Conservation (phyloP, 1,140 invertebrate genomes). For the Bombus huntii region DNA sequence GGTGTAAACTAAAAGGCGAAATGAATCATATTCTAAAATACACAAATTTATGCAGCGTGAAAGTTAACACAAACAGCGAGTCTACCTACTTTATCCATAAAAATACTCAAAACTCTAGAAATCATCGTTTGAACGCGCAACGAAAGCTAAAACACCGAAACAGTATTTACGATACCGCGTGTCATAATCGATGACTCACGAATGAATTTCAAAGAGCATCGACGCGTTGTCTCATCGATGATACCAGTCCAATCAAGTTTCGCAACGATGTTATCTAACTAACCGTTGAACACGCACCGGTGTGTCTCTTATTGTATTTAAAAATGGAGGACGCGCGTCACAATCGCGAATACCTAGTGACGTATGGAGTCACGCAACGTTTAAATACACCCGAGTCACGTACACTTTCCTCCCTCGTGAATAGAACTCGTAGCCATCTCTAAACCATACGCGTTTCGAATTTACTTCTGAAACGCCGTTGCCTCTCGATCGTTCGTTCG, state of each 20-base stretch:
- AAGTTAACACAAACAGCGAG: background rate
- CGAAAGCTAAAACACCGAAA: background rate
- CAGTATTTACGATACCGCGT: background rate
- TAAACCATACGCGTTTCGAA: conserved; percentile 14
- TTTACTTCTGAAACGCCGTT: conserved; percentile 26
- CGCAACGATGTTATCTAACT: conserved; percentile 46
- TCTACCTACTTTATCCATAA: too few relatives aligned
- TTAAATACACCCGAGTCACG: conserved; percentile 36
- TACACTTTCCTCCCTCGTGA: background rate
- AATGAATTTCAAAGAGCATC: conserved; percentile 24
- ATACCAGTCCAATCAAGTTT: conserved; percentile 30
- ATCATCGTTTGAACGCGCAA: background rate
- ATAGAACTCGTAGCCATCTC: background rate
- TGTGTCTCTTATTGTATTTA: conserved; percentile 46
- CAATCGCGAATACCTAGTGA: conserved; percentile 27
- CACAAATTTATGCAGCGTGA: background rate
- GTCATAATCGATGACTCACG: conserved; percentile 16
- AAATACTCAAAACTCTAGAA: too few relatives aligned
- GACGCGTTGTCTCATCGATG: background rate
- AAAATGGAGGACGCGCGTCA: conserved; percentile 39
- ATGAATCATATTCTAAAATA: background rate
- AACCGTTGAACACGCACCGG: background rate
- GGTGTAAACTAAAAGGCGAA: too few relatives aligned
- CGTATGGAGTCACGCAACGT: conserved; percentile 48
- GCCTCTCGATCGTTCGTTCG: conserved; percentile 47